phyloP scores from a whole-genome alignment of 2,888 invertebrate species.

The Helicoverpa assulta region DNA sequence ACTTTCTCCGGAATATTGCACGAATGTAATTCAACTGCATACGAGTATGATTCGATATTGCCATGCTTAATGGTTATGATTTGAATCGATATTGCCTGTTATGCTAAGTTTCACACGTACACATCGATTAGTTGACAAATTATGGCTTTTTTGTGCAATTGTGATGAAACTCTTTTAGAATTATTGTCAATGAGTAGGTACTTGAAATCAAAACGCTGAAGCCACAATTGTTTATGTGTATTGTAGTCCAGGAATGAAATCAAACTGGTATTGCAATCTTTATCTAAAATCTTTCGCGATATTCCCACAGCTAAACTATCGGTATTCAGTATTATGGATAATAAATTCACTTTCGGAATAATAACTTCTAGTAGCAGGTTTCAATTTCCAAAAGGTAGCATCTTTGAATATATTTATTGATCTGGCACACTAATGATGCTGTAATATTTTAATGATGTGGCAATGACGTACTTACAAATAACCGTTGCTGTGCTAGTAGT shows the following conservation, averaged over 20 bases:
- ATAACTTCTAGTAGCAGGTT: neutral
- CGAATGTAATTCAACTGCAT: conserved; percentile 35
- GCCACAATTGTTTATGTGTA: neutral
- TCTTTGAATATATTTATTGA: neutral
- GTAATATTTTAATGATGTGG: neutral
- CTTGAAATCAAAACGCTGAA: neutral
- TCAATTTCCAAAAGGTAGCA: conserved; percentile 2
- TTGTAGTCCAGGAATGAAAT: neutral
- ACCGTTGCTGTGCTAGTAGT: neutral
- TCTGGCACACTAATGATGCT: too few relatives aligned
- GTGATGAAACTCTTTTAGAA: too few relatives aligned
- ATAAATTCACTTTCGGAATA: neutral
- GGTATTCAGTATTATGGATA: neutral
- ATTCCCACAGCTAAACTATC: neutral
- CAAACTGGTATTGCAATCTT: neutral
- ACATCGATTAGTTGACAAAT: neutral
- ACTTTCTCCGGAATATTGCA: conserved; percentile 57
- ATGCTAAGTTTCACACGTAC: conserved; percentile 15
- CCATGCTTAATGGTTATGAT: conserved; percentile 43
- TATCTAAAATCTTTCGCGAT: neutral
- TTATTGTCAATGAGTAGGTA: neutral
- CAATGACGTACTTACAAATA: neutral
- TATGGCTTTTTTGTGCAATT: neutral
- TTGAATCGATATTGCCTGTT: conserved; percentile 47
- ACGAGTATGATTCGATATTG: conserved; percentile 46